Percentiles rank a stretch among this genome's conserved stretches.
Evolutionary conservation across 2,113 vertebrate genomes (phyloP).

Genomic region (Engystomops pustulosus): DNA sequence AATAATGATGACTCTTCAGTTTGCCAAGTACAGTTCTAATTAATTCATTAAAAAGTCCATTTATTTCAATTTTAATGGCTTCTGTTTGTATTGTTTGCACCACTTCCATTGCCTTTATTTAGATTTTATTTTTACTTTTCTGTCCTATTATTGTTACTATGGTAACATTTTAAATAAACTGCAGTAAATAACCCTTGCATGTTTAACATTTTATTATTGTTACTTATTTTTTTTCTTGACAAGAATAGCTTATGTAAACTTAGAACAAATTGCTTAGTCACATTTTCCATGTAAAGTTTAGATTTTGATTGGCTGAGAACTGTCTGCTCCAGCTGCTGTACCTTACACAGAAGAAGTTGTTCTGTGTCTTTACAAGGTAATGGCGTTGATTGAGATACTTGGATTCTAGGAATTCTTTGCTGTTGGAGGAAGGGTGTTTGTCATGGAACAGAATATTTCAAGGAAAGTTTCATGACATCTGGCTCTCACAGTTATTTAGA

Average conservation of each 20-base stretch:
- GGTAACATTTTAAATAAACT: neutral
- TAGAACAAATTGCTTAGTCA: neutral
- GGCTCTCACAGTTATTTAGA: neutral
- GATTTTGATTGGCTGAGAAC: conserved; percentile 28
- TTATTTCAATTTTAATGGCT: too few relatives aligned
- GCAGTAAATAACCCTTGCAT: neutral
- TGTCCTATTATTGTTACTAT: neutral
- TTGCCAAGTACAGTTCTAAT: too few relatives aligned
- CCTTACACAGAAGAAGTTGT: neutral
- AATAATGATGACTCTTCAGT: too few relatives aligned
- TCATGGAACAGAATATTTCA: conserved; percentile 21
- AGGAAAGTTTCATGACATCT: conserved; percentile 3
- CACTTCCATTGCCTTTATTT: too few relatives aligned
- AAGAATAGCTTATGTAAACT: neutral
- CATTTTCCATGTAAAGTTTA: conserved; percentile 38
- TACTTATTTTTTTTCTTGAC: neutral
- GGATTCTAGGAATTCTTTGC: conserved; percentile 39
- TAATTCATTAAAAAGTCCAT: too few relatives aligned
- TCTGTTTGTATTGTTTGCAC: too few relatives aligned
- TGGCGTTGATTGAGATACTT: conserved; percentile 47
- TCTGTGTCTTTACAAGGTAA: conserved; percentile 22
- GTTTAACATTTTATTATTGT: neutral
- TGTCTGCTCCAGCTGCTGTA: conserved; percentile 30
- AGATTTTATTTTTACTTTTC: too few relatives aligned
- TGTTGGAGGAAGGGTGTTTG: conserved; percentile 17